Evolutionary conservation across 2,113 vertebrate species (phyloP).

Genomic region (Rhinichthys klamathensis): DNA sequence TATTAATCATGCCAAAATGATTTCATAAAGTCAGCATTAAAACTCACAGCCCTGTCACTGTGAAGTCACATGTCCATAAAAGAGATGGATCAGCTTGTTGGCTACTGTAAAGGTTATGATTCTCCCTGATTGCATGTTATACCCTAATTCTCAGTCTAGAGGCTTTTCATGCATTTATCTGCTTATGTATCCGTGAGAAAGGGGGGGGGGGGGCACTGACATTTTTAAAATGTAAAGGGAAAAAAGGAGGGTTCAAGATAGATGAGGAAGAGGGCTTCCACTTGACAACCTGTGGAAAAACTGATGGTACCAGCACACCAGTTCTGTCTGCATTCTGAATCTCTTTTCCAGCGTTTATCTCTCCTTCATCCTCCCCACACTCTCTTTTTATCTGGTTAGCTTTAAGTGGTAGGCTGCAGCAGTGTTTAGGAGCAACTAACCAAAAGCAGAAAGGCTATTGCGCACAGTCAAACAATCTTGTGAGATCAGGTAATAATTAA

Average conservation of each 20-base stretch:
- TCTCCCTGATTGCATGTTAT: slow-evolving; percentile 58
- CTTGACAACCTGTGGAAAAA: slow-evolving; percentile 48
- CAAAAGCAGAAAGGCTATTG: not conserved
- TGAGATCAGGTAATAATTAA: not conserved
- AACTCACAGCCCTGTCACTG: not conserved
- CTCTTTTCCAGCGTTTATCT: slow-evolving; percentile 41
- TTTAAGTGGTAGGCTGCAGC: slow-evolving; percentile 46
- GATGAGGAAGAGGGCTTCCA: slow-evolving; percentile 39
- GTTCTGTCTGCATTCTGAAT: slow-evolving; percentile 29
- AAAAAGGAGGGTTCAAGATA: slow-evolving; percentile 38
- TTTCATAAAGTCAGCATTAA: slow-evolving; percentile 28
- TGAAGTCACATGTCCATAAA: slow-evolving; percentile 42
- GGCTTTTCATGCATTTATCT: not conserved
- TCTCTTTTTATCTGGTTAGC: slow-evolving; percentile 51
- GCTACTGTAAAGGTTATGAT: slow-evolving; percentile 56
- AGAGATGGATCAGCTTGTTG: slow-evolving; percentile 54
- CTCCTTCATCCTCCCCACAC: not conserved
- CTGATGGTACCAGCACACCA: slow-evolving; percentile 44
- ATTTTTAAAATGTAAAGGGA: slow-evolving; percentile 38
- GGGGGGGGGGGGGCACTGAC: not conserved
- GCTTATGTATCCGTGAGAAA: not conserved
- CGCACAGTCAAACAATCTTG: not conserved
- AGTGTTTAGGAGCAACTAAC: not conserved
- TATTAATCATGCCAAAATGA: not conserved
- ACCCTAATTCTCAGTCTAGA: slow-evolving; percentile 12